Evolutionary conservation across 2,797 vertebrate species (phyloP), one percentile per base, ranked within the genome.

Genomic region (Rhinatrema bivittatum): DNA sequence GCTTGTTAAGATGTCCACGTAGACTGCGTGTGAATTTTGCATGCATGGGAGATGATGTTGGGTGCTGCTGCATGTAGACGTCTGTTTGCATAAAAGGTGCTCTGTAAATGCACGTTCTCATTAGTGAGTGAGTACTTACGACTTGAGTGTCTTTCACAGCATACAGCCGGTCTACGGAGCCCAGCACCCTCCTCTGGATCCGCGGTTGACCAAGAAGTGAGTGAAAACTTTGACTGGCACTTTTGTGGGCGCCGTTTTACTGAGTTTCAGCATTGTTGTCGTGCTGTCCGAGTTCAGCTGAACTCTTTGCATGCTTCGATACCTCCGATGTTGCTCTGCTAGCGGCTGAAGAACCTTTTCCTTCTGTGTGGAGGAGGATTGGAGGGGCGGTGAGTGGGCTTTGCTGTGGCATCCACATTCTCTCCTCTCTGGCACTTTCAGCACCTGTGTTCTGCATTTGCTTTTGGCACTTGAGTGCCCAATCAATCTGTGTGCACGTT

Each of bases 161-260:
- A 89, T 98, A 46, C 91, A 94, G 20, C 94, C 93, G 5, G 93
- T 98, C 29, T 98, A 98, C 34, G 95, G 95, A 70, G 94, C 94
- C 5, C 93, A 96, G 66, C 94, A 98, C 51, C 95, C 94, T n/a
- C 94, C 94, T 0, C 74, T 98, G 41, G 93, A 98, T 45, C 89
- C 93, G 4, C 76, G 82, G 23, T 78, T 93, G 61, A 85, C 87
- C 42, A 89, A 91, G 71, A 87, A 84, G 94, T 98, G 82, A 89
- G 94, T 86, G 60, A 54, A n/a, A 6, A 20, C 5, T 36, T 25
- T 20, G 42, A 28, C 14, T 8, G n/a, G n/a, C n/a, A n/a, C n/a
- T n/a, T n/a, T n/a, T n/a, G n/a, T n/a, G n/a, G n/a, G n/a, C n/a
- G n/a, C n/a, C n/a, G n/a, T n/a, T 34, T 29, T 24, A 7, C 10